Evolutionary conservation across 2,888 invertebrate genomes (phyloP), one percentile per base, ranked within the genome.

Genomic region (Parnassius mnemosyne): DNA sequence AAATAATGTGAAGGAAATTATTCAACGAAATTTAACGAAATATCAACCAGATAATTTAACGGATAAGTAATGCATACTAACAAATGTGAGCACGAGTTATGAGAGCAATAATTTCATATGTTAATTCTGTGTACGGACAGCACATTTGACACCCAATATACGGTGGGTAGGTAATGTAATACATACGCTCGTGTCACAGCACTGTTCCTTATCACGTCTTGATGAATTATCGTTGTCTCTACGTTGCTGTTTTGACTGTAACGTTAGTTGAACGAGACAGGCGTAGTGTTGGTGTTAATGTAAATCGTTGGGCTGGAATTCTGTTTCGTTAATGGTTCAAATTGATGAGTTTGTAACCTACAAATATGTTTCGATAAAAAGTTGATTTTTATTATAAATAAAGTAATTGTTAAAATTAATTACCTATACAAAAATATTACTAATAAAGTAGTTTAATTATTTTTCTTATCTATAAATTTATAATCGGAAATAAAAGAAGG

Each of bases 181-280:
- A 83, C 75, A 73, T 75, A 73, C 71, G 72, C 67, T 68, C 76
- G 75, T 83, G 83, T 85, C 84, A 83, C 79, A 80, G 79, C 81
- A 79, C 75, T 72, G 79, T 72, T 74, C 76, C 81, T 84, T 87
- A 87, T 88, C 88, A 83, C 77, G 80, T 79, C 81, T 75, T 81
- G 83, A 84, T 87, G 82, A 87, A 85, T 87, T 87, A 87, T 83
- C 79, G 78, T 76, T 67, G 76, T 73, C 66, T 68, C 60, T 65
- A 70, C 65, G 67, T 66, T 64, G 60, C 66, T 68, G 69, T 65
- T 68, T 64, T 66, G 66, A 67, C 64, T 62, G 63, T 64, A 63
- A 64, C 58, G 53, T 65, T 56, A 64, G 66, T 65, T 53, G n/a
- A 16, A 51, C 42, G 42, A 53, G 47, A 53, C 53, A 7, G 41